Evolutionary conservation across 2,888 invertebrate genomes (phyloP).

Genomic region (Brassicogethes aeneus): DNA sequence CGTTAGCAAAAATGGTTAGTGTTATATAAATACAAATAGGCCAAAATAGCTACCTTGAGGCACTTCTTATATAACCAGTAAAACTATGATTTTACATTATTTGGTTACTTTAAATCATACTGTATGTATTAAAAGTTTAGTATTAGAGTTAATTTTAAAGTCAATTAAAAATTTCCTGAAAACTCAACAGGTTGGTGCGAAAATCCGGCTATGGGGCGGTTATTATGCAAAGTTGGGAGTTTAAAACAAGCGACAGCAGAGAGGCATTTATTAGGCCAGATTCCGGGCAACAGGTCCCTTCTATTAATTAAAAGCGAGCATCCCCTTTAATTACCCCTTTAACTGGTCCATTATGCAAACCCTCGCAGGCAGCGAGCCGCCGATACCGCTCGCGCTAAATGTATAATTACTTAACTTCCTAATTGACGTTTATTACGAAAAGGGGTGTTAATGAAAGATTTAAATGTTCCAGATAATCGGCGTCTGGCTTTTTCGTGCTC

Average conservation of each 20-base stretch:
- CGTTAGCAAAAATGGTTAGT: too few relatives aligned
- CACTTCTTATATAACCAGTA: too few relatives aligned
- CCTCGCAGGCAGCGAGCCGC: conserved; percentile 18
- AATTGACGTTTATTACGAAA: conserved; percentile 41
- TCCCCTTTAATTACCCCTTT: conserved; percentile 43
- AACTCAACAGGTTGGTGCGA: conserved; percentile 11
- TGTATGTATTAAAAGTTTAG: too few relatives aligned
- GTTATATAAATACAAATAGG: too few relatives aligned
- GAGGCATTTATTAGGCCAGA: conserved; percentile 25
- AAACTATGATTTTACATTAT: too few relatives aligned
- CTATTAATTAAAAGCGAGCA: conserved; percentile 41
- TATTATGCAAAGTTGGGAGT: conserved; percentile 6
- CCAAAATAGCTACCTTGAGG: too few relatives aligned
- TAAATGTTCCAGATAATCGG: conserved; percentile 36
- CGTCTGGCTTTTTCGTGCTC: conserved; percentile 27
- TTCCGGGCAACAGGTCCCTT: conserved; percentile 37
- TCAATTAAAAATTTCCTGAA: too few relatives aligned
- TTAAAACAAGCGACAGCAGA: conserved; percentile 20
- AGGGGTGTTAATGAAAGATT: conserved; percentile 40
- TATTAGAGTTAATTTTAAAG: too few relatives aligned
- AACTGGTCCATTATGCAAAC: conserved; percentile 42
- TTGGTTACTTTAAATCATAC: too few relatives aligned
- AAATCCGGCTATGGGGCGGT: conserved; percentile 6
- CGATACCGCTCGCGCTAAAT: conserved; percentile 30
- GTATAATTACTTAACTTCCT: conserved; percentile 40